Conservation (phyloP, 2,797 vertebrate species). For the Aselliscus stoliczkanus region DNA sequence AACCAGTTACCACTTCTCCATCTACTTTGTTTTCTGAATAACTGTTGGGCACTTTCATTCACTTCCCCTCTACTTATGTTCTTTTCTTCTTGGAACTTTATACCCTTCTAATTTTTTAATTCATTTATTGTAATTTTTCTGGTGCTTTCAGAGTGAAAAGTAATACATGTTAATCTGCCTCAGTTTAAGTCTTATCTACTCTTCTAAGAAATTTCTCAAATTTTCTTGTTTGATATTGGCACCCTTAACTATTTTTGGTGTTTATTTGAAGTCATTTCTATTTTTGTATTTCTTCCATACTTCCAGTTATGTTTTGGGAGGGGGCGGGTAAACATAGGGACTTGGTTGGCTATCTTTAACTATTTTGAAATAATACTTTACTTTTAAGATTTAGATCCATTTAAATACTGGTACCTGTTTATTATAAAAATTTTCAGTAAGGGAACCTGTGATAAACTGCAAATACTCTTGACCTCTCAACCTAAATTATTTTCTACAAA, state of each 20-base stretch:
- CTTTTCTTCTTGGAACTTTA: background rate
- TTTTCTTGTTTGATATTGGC: background rate
- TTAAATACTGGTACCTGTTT: background rate
- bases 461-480: background rate
- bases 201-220: background rate
- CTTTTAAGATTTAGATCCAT: background rate
- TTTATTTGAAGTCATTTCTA: background rate
- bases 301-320: background rate
- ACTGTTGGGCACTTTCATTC: background rate
- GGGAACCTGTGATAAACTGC: background rate
- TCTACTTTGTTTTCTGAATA: background rate
- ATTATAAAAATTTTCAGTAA: background rate
- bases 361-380: constrained; percentile 1
- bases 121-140: background rate
- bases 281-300: background rate
- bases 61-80: background rate
- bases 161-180: background rate
- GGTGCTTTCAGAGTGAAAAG: background rate
- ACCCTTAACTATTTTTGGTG: background rate
- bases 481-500: constrained; percentile 38
- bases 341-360: background rate
- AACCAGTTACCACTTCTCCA: background rate
- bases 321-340: background rate
- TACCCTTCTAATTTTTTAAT: background rate
- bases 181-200: background rate